Evolutionary conservation across 2,888 invertebrate genomes (phyloP), one percentile per base, ranked within the genome.

Genomic region (Caenorhabditis angaria): DNA sequence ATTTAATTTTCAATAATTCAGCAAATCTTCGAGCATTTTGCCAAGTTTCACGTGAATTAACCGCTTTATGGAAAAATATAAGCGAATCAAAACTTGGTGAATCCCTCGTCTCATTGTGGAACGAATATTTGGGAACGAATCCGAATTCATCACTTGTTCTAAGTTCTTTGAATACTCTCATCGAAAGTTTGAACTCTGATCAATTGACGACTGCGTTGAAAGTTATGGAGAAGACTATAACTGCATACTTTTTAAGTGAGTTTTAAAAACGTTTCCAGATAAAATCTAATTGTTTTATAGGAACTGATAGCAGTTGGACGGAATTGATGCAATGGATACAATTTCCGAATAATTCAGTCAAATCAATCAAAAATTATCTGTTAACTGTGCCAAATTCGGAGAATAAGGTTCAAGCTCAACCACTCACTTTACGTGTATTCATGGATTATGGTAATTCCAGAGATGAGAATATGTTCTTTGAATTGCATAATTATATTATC

Each of bases 171-270:
- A 72, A 73, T 56, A 80, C 78, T 0, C 18, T 82, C 27, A 61
- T 82, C 51, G 76, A 66, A 20, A 77, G 80, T 2, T 58, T 82
- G 61, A 77, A 76, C 59, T 53, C n/a, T n/a, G 79, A 79, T 69
- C 80, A 82, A 59, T 55, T 76, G 53, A 65, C 79, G 25, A 74
- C 78, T 29, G 82, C 78, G 0, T 61, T 83, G 50, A 80, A 74
- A 57, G 79, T 84, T 8, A 61, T 86, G 50, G 85, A 86, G 48
- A 77, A 71, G 47, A 71, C 79, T 8, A 70, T 86, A 14, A 54
- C 55, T 4, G 69, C 78, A 0, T 86, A 85, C 57, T 86, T 86
- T 61, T 71, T 77, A 41, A 66, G 85, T 84, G 24, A 70, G 81
- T 63, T 53, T 51, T 35, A 10, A 10, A 6, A 6, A 10, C 35